These are phyloP conservation scores for Paracanthobrama guichenoti DNA, from an alignment of 2,113 vertebrate genomes.

Conservation along the genomic window DNA sequence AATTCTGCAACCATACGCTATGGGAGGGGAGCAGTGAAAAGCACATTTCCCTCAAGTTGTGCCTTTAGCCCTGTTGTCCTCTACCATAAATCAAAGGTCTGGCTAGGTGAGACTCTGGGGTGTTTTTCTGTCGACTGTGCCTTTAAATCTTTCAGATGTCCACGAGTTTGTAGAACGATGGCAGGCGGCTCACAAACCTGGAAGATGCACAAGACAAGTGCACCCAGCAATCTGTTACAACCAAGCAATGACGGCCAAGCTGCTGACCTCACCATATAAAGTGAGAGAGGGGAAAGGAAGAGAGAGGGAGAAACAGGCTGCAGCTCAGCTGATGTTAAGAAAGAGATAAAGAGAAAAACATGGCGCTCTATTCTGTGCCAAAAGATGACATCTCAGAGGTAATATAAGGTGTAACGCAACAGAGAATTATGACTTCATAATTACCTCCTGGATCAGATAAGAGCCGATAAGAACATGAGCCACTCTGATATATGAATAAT, in stretches of 20 bases:
- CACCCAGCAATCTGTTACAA: conserved; percentile 16
- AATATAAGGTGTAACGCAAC: conserved; percentile 8
- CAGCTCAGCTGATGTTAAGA: conserved; percentile 57
- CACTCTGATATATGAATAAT: not conserved
- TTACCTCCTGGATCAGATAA: conserved; percentile 13
- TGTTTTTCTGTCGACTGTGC: not conserved
- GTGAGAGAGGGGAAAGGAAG: not conserved
- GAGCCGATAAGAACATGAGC: conserved; percentile 24
- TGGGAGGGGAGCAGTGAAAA: conserved; percentile 8
- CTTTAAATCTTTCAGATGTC: conserved; percentile 4
- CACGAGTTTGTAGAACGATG: conserved; percentile 19
- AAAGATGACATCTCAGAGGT: conserved; percentile 24
- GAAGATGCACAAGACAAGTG: conserved; percentile 22
- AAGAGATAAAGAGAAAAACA: conserved; percentile 30
- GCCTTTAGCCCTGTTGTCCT: not conserved
- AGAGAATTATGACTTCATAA: conserved; percentile 37
- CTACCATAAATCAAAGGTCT: conserved; percentile 3
- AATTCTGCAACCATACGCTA: not conserved
- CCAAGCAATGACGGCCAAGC: not conserved
- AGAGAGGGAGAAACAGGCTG: not conserved
- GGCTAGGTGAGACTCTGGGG: not conserved
- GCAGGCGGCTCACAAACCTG: not conserved
- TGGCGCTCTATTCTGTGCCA: not conserved
- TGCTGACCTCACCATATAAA: not conserved
- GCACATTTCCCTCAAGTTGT: not conserved